Evolutionary conservation across 2,888 invertebrate species (phyloP).

Genomic region (Orthosia incerta): DNA sequence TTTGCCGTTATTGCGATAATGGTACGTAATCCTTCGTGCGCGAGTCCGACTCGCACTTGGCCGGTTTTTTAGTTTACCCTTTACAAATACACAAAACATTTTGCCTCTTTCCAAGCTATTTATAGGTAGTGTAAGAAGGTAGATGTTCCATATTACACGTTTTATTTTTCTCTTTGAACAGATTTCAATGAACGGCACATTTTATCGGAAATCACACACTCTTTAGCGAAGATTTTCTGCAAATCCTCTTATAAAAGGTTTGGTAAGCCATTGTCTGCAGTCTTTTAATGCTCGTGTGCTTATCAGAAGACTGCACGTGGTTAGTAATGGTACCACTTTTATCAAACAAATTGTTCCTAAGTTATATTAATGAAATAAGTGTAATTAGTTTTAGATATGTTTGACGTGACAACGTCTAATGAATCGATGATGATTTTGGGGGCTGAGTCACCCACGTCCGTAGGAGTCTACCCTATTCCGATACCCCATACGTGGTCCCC

Average conservation of each 20-base stretch:
- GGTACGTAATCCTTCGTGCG: no score
- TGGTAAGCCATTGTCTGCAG: conserved; percentile 30
- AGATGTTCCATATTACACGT: background rate
- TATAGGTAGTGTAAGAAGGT: background rate
- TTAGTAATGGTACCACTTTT: conserved; percentile 22
- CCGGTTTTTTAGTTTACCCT: no score
- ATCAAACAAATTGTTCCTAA: conserved; percentile 22
- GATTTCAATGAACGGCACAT: background rate
- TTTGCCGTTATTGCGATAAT: no score
- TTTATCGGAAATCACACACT: conserved; percentile 30
- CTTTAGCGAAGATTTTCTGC: conserved; percentile 20
- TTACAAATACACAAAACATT: no score
- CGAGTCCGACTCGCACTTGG: no score
- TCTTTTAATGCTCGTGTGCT: conserved; percentile 38
- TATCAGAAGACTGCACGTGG: conserved; percentile 46
- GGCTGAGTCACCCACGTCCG: no score
- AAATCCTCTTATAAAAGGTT: conserved; percentile 40
- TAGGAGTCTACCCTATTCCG: no score
- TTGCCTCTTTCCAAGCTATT: no score
- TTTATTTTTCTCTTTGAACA: conserved; percentile 6
- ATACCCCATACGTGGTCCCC: no score
- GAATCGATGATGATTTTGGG: no score
- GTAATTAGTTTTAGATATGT: background rate
- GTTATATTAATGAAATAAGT: background rate
- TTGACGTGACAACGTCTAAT: no score